Conservation (phyloP, 2,113 vertebrate species). For the Bos javanicus region DNA sequence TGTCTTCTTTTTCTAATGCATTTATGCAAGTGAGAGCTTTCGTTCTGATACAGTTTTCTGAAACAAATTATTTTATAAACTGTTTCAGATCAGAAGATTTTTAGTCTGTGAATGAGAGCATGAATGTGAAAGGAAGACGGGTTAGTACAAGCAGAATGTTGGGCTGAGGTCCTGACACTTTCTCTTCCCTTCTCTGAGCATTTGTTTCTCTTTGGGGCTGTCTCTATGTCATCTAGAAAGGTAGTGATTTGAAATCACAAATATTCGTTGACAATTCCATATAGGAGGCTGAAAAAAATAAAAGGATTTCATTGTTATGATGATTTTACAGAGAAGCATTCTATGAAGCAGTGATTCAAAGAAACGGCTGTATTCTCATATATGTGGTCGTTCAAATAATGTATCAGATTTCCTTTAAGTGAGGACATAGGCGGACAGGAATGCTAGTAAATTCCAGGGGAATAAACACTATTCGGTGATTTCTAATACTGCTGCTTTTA, state of each 20-base stretch:
- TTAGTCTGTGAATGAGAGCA: not conserved
- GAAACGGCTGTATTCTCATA: not conserved
- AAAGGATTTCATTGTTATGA: not conserved
- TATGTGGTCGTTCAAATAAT: not conserved
- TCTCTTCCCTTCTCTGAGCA: not conserved
- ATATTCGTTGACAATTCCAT: not conserved
- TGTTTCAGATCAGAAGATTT: not conserved
- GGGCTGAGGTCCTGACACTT: not conserved
- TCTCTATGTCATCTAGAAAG: not conserved
- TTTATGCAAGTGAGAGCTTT: not conserved
- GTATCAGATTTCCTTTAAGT: not conserved
- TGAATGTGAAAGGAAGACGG: not conserved
- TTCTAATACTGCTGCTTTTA: not conserved
- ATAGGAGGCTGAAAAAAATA: not conserved
- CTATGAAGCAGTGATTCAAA: not conserved
- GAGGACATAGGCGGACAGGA: not conserved
- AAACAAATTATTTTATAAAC: not conserved
- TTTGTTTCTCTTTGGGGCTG: not conserved
- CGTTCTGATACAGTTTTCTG: not conserved
- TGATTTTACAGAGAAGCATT: not conserved
- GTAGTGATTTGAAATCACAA: slow-evolving; percentile 8
- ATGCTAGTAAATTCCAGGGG: not conserved
- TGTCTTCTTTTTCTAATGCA: not conserved
- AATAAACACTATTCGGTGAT: not conserved
- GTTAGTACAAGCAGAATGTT: not conserved